These are phyloP conservation scores for Ageneiosus marmoratus DNA, from an alignment of 2,113 vertebrate species.

Conservation along the genomic window DNA sequence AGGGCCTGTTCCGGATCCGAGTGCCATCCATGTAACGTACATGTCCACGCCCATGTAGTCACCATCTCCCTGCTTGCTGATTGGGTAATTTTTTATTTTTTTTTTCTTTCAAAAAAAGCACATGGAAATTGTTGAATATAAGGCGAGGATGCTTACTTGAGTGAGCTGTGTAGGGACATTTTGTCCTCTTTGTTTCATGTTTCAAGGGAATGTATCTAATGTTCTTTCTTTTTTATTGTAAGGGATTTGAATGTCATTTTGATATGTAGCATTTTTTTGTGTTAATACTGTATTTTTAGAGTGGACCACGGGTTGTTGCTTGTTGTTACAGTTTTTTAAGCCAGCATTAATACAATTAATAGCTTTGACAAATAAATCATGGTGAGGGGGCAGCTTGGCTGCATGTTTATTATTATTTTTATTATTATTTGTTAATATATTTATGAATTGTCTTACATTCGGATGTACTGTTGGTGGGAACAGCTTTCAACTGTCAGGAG, in stretches of 20 bases:
- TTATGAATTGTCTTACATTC: conserved; percentile 7
- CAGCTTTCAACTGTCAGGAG: background rate
- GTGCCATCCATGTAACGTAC: conserved; percentile 73
- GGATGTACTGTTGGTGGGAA: background rate
- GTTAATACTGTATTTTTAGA: background rate
- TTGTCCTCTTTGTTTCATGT: conserved; percentile 21
- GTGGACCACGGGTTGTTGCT: background rate
- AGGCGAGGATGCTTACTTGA: conserved; percentile 1
- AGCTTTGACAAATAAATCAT: background rate
- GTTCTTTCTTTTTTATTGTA: background rate
- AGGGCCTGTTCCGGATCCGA: conserved; percentile 89
- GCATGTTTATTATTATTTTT: background rate
- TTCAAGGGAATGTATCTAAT: conserved; percentile 3
- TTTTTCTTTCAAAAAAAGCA: too few species aligned
- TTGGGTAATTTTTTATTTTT: too few species aligned
- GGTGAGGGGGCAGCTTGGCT: background rate
- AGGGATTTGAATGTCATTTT: conserved; percentile 17
- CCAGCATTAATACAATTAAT: background rate
- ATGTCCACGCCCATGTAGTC: background rate
- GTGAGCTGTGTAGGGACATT: conserved; percentile 26
- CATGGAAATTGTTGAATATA: conserved; percentile 1
- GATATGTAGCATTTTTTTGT: conserved; percentile 6
- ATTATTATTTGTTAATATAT: background rate
- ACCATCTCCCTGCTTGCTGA: conserved; percentile 1
- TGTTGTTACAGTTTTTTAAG: conserved; percentile 4